These are phyloP conservation scores for Bagarius yarrelli DNA, from an alignment of 2,113 vertebrate species.

Conservation along the genomic window DNA sequence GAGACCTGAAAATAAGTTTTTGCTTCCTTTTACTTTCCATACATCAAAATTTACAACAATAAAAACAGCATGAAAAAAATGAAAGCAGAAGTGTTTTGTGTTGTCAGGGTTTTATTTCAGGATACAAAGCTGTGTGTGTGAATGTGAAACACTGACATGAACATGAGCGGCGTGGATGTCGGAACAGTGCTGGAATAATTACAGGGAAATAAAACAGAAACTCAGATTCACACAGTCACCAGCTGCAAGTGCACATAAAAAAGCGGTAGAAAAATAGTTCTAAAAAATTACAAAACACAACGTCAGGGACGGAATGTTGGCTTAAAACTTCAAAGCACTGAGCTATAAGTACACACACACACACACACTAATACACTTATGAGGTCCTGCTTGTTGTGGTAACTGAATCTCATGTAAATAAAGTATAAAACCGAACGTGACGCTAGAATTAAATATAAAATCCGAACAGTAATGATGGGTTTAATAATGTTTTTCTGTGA, in stretches of 20 bases:
- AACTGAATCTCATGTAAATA: not conserved
- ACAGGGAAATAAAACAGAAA: slow-evolving; percentile 42
- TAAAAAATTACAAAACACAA: slow-evolving; percentile 67
- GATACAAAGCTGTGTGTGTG: slow-evolving; percentile 41
- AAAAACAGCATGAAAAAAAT: not conserved
- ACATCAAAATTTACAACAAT: not conserved
- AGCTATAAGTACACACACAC: slow-evolving; percentile 14
- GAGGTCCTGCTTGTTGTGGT: not conserved
- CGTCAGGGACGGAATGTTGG: slow-evolving; percentile 70
- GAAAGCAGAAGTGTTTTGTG: not conserved
- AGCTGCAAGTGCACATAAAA: slow-evolving; percentile 56
- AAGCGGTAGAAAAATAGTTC: slow-evolving; percentile 74
- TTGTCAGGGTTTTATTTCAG: slow-evolving; percentile 29
- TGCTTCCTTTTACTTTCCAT: no score
- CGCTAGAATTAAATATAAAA: no score
- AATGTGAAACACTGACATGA: slow-evolving; percentile 24
- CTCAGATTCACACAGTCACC: slow-evolving; percentile 23
- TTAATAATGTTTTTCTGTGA: no score
- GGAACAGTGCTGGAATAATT: slow-evolving; percentile 34
- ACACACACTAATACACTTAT: slow-evolving; percentile 1
- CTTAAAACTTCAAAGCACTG: slow-evolving; percentile 45
- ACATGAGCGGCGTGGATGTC: slow-evolving; percentile 25
- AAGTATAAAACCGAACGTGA: not conserved
- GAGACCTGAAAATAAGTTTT: no score
- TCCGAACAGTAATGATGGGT: no score